These are phyloP conservation scores for Drosophila neonasuta DNA, from an alignment of 2,888 invertebrate genomes.

Conservation along the genomic window DNA sequence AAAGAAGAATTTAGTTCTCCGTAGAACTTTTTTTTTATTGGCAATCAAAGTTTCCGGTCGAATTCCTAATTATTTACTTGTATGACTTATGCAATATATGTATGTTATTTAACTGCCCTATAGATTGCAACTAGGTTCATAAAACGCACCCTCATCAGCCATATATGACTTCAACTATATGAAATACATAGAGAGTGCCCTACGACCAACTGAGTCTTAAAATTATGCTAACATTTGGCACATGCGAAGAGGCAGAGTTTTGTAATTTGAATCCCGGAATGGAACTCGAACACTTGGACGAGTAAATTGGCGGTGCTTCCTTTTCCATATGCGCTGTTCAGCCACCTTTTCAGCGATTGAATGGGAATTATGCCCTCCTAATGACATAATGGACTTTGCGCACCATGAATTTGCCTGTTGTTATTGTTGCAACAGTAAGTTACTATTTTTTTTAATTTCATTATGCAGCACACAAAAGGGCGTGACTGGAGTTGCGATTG, in stretches of 20 bases:
- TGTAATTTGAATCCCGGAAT: conserved; percentile 71
- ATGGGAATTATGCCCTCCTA: conserved; percentile 61
- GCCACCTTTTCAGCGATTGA: conserved; percentile 41
- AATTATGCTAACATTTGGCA: conserved; percentile 63
- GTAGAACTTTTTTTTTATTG: neutral
- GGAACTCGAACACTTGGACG: conserved; percentile 47
- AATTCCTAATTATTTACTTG: conserved; percentile 10
- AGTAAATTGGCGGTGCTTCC: conserved; percentile 52
- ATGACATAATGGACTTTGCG: conserved; percentile 77
- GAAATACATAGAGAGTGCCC: neutral
- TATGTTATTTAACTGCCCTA: conserved; percentile 10
- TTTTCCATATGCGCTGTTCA: conserved; percentile 9
- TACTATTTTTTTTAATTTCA: conserved; percentile 78
- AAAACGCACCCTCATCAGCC: conserved; percentile 37
- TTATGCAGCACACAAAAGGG: conserved; percentile 77
- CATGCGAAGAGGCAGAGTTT: conserved; percentile 40
- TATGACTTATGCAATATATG: conserved; percentile 28
- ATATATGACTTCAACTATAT: neutral
- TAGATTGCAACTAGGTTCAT: conserved; percentile 8
- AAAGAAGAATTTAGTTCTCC: neutral
- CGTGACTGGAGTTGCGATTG: conserved; percentile 44
- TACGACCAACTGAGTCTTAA: conserved; percentile 42
- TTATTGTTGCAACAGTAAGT: conserved; percentile 74
- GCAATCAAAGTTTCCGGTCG: neutral
- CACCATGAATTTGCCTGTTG: conserved; percentile 50